A percentile compares a stretch with the other conserved stretches of the same genome.
These are phyloP conservation scores for Monoplex corrugatus DNA, from an alignment of 2,888 invertebrate genomes.

Conservation along the genomic window DNA sequence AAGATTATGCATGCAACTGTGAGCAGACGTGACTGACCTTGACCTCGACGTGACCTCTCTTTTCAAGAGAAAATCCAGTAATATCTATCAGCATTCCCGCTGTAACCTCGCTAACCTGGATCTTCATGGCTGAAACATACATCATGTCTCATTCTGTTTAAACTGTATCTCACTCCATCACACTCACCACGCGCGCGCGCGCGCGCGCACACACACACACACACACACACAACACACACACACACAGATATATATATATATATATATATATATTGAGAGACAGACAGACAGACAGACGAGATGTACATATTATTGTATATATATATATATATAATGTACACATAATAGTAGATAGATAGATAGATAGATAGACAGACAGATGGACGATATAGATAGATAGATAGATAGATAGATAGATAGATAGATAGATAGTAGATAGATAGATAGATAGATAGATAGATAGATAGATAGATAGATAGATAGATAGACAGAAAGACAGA, in stretches of 20 bases:
- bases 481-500: too few species aligned
- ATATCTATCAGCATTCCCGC: conserved; percentile 61
- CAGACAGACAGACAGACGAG: too few species aligned
- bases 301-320: too few species aligned
- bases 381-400: too few species aligned
- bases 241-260: neutral
- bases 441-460: too few species aligned
- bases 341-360: too few species aligned
- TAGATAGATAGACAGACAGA: too few species aligned
- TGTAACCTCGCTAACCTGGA: conserved; percentile 68
- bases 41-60: conserved; percentile 62
- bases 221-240: neutral
- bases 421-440: too few species aligned
- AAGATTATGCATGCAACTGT: neutral
- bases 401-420: too few species aligned
- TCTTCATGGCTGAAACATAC: conserved; percentile 64
- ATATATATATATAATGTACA: too few species aligned
- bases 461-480: too few species aligned
- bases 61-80: conserved; percentile 65
- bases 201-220: neutral
- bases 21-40: conserved; percentile 57
- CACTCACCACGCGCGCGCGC: too few species aligned
- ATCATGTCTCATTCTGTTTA: neutral
- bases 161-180: neutral
- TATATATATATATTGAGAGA: neutral